Evolutionary conservation across 2,888 invertebrate genomes (phyloP).

Genomic region (Nephrotoma appendiculata): DNA sequence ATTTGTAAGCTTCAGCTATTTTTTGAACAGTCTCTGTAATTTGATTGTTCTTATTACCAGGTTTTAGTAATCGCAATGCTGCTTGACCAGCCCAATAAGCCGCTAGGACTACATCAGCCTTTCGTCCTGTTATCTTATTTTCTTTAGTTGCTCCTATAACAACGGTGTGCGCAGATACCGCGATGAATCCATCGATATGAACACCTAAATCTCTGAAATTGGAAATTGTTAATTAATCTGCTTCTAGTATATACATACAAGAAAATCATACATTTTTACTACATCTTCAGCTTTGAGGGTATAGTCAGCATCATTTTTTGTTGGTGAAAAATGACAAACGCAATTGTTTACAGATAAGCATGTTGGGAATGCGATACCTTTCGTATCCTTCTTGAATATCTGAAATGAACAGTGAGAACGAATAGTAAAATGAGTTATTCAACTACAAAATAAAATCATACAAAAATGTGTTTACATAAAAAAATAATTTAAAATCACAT

Average conservation of each 20-base stretch:
- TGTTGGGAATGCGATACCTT: slow-evolving; percentile 97
- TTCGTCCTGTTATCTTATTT: slow-evolving; percentile 66
- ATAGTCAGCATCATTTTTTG: slow-evolving; percentile 81
- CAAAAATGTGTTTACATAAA: not conserved
- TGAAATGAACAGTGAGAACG: slow-evolving; percentile 10
- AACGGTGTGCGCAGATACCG: slow-evolving; percentile 93
- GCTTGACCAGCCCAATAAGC: slow-evolving; percentile 94
- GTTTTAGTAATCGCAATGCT: slow-evolving; percentile 80
- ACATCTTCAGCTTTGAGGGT: slow-evolving; percentile 81
- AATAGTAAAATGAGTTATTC: not conserved
- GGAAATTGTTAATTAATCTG: not conserved
- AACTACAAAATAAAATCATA: not conserved
- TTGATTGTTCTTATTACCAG: slow-evolving; percentile 83
- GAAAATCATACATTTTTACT: slow-evolving; percentile 80
- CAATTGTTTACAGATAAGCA: slow-evolving; percentile 98
- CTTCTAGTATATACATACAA: slow-evolving; percentile 1
- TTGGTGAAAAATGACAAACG: slow-evolving; percentile 97
- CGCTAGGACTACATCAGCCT: slow-evolving; percentile 90
- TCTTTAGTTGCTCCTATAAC: slow-evolving; percentile 66
- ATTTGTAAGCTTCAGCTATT: slow-evolving; percentile 82
- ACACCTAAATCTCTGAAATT: slow-evolving; percentile 79
- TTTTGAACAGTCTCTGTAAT: slow-evolving; percentile 89
- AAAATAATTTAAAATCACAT: not conserved
- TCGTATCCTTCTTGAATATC: slow-evolving; percentile 92
- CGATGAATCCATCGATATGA: slow-evolving; percentile 97